Conservation (phyloP, 2,113 vertebrate genomes). For the Capreolus pygargus region DNA sequence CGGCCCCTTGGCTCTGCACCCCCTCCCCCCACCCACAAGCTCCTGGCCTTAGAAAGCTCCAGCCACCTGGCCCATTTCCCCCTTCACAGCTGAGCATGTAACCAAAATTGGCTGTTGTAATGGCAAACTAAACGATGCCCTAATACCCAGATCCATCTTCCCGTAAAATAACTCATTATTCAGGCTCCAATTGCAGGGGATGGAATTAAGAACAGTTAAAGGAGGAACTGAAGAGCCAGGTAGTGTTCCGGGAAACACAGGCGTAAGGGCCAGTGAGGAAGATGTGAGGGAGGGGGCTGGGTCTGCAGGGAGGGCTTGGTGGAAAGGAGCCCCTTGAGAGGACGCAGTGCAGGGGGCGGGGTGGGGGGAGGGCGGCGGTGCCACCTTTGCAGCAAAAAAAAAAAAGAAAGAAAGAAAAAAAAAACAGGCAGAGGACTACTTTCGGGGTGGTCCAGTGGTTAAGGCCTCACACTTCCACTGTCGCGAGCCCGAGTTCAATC, state of each 20-base stretch:
- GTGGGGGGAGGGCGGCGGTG: no score
- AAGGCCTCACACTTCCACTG: not conserved
- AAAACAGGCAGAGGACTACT: not conserved
- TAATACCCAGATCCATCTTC: constrained; percentile 81
- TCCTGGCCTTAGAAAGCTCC: constrained; percentile 40
- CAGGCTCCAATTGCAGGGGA: constrained; percentile 75
- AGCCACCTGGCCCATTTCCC: constrained; percentile 73
- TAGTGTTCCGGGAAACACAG: not conserved
- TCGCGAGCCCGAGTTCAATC: not conserved
- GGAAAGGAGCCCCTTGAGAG: not conserved
- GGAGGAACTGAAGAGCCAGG: constrained; percentile 62
- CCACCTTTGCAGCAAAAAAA: not conserved
- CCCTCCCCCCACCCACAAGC: not conserved
- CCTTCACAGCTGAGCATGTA: constrained; percentile 73
- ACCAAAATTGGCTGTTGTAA: constrained; percentile 78
- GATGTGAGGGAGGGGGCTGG: not conserved
- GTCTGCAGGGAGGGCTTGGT: not conserved
- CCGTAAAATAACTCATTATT: constrained; percentile 81
- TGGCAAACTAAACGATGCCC: constrained; percentile 77
- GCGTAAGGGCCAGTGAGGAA: not conserved
- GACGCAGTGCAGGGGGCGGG: no score
- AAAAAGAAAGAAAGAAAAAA: not conserved
- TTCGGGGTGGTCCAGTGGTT: not conserved
- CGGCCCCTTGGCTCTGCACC: not conserved
- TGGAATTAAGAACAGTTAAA: constrained; percentile 77